Evolutionary conservation across 2,113 vertebrate genomes (phyloP).

Genomic region (Gallinago undulata): DNA sequence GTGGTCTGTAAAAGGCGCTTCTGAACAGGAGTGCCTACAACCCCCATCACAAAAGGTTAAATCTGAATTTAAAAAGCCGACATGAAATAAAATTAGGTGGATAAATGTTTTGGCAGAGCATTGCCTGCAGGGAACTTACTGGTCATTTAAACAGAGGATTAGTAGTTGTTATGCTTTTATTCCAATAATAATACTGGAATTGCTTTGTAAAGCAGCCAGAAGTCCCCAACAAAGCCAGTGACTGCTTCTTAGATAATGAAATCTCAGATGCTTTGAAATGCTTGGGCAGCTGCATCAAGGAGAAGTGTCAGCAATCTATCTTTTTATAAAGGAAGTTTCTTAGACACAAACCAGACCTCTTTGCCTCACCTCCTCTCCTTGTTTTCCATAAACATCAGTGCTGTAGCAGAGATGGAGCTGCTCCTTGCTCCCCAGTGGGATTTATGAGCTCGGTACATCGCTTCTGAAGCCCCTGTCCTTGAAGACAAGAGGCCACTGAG

Average conservation of each 20-base stretch:
- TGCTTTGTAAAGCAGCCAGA: constrained; percentile 17
- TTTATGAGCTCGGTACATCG: neutral
- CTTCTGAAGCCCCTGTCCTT: neutral
- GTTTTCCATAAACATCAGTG: neutral
- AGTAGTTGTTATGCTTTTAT: constrained; percentile 19
- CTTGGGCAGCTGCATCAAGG: constrained; percentile 7
- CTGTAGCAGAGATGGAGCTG: neutral
- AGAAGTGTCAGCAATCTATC: neutral
- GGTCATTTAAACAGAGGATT: constrained; percentile 39
- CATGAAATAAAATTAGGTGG: constrained; percentile 10
- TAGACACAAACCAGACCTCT: neutral
- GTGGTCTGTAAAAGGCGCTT: neutral
- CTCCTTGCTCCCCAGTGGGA: neutral
- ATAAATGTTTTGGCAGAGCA: constrained; percentile 43
- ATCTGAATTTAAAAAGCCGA: neutral
- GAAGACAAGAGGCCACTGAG: neutral
- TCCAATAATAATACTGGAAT: neutral
- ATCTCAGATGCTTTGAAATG: constrained; percentile 1
- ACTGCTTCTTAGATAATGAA: neutral
- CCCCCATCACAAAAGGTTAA: neutral
- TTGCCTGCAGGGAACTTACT: constrained; percentile 11
- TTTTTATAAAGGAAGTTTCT: neutral
- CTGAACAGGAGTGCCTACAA: neutral
- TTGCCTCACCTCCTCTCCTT: neutral
- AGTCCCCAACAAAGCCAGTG: neutral